Evolutionary conservation across 2,888 invertebrate genomes (phyloP), one percentile per base, ranked within the genome.

Genomic region (Amiota minor): DNA sequence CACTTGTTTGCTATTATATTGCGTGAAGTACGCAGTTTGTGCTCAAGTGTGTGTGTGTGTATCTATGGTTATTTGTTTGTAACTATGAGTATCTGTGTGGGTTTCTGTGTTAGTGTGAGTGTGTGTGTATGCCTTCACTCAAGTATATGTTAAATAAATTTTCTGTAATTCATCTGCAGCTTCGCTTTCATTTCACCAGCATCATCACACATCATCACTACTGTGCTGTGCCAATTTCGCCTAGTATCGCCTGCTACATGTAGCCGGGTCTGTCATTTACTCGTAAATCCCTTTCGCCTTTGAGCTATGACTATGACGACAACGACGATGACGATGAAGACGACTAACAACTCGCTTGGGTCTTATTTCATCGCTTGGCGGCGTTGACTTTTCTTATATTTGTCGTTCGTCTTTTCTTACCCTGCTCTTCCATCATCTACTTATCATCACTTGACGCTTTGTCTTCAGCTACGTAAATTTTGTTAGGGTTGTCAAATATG

Each of bases 391-490:
- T 35, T 14, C 62, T 45, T 35, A 62, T 45, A 62, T 62, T 62
- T 62, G 59, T 59, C 23, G 16, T 20, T 59, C 59, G 6, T 59
- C 53, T 50, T 14, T 16, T 3, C 6, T 35, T 62, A 10, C 62
- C 9, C 23, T 23, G 3, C 4, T 14, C 12, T 11, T 45, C 18
- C 18, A 59, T 10, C 11, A 11, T 10, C 6, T 59, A n/a, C 59
- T 59, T 18, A 14, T 45, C 35, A n/a, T 8, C 35, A 61, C 35
- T 35, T 35, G 35, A n/a, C 14, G 61, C 61, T 83, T 81, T 81
- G 77, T 80, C 75, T 72, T 64, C 64, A 35, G 74, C 72, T 70
- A 14, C 23, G 23, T 62, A 9, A 62, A 62, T 67, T 67, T 46
- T 49, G 49, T 49, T 50, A 62, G 50, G 23, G 50, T 50, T 68